Evolutionary conservation across 1,140 invertebrate species (phyloP).

Genomic region (Goniozus legneri): DNA sequence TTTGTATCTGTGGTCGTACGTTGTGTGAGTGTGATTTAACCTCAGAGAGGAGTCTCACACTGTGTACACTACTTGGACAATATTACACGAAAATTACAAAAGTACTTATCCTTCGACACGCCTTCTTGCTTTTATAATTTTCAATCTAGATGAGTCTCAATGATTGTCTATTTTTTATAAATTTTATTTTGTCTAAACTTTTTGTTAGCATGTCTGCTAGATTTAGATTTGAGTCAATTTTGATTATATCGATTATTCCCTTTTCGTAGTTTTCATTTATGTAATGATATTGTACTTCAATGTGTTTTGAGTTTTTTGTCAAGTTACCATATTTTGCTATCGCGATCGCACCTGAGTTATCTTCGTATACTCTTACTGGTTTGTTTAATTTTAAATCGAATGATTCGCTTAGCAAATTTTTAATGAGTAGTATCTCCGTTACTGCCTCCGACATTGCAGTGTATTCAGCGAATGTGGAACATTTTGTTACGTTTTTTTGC

Average conservation of each 20-base stretch:
- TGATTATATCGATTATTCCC: slow-evolving; percentile 8
- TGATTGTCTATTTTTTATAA: not conserved
- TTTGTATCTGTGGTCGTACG: too few species aligned
- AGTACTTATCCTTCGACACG: too few species aligned
- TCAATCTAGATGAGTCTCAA: not conserved
- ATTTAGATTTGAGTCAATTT: slow-evolving; percentile 6
- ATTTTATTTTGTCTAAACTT: slow-evolving; percentile 5
- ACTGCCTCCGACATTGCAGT: slow-evolving; percentile 24
- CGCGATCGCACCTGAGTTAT: not conserved
- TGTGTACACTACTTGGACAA: too few species aligned
- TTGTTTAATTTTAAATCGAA: not conserved
- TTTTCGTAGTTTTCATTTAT: slow-evolving; percentile 15
- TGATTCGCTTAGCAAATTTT: not conserved
- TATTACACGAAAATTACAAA: too few species aligned
- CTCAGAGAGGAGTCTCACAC: too few species aligned
- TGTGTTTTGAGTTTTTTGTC: not conserved
- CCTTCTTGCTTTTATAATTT: not conserved
- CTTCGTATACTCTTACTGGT: not conserved
- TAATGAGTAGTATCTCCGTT: slow-evolving; percentile 15
- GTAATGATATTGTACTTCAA: not conserved
- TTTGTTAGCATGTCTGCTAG: slow-evolving; percentile 11
- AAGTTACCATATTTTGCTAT: not conserved
- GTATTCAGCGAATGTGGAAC: slow-evolving; percentile 11
- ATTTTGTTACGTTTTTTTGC: slow-evolving; percentile 32
- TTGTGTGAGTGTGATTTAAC: too few species aligned